Percentiles rank a stretch among this genome's conserved stretches.
Conservation (phyloP, 2,113 vertebrate species). For the Melanocharis versteri region DNA sequence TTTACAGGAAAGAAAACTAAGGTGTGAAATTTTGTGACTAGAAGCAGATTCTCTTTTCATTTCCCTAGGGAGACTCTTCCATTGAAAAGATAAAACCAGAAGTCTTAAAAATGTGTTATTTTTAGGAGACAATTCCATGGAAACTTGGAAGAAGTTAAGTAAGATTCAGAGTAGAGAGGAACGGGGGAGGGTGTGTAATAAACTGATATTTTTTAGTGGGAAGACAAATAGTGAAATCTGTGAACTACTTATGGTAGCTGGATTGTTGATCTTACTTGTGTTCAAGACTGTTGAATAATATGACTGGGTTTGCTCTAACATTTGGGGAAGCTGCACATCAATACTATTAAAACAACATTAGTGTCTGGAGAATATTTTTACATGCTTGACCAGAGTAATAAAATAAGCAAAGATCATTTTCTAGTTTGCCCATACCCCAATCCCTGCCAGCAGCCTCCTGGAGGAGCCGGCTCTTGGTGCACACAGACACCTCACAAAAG, state of each 20-base stretch:
- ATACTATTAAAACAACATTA: neutral
- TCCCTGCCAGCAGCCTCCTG: neutral
- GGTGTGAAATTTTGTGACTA: neutral
- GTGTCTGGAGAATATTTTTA: neutral
- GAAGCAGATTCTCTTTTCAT: neutral
- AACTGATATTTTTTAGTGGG: neutral
- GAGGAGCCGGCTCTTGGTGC: neutral
- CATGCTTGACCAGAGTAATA: neutral
- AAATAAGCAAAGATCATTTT: neutral
- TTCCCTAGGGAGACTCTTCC: neutral
- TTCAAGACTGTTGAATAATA: neutral
- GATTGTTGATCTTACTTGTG: neutral
- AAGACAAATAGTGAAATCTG: neutral
- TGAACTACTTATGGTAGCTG: neutral
- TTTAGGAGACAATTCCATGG: neutral
- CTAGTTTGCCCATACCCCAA: fast-evolving
- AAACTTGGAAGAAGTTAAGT: neutral
- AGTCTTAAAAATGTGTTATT: neutral
- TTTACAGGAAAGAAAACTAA: neutral
- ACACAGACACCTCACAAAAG: fast-evolving
- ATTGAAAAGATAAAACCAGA: neutral
- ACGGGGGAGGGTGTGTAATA: neutral
- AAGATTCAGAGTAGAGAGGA: neutral
- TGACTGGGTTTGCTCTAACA: neutral
- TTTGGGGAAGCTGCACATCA: neutral